Conservation (phyloP, 2,888 invertebrate genomes). For the Sphaerophoria rueppellii region DNA sequence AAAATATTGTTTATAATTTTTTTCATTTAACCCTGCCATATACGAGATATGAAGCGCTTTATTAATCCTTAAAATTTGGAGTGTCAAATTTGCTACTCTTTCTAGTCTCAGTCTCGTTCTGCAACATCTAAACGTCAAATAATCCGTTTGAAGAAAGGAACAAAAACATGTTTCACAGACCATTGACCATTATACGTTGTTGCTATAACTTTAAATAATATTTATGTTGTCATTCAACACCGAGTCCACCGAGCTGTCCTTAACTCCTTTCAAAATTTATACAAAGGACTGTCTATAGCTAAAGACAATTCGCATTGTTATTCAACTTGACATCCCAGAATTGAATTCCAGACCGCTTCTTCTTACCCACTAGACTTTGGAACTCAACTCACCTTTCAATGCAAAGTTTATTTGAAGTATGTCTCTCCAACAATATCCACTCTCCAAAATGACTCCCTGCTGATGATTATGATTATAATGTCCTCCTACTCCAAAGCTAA, state of each 20-base stretch:
- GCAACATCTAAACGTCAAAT: slow-evolving; percentile 1
- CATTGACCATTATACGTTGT: slow-evolving; percentile 34
- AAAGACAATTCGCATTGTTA: slow-evolving; percentile 43
- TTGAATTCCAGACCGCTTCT: slow-evolving; percentile 38
- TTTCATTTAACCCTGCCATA: no score
- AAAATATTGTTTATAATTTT: no score
- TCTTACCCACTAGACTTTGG: not conserved
- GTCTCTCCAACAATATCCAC: slow-evolving; percentile 45
- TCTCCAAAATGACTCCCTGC: slow-evolving; percentile 58
- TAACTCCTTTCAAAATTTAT: not conserved
- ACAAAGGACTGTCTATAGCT: not conserved
- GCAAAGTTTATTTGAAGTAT: slow-evolving; percentile 57
- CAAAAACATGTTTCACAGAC: slow-evolving; percentile 23
- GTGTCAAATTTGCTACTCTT: no score
- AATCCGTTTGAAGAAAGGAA: not conserved
- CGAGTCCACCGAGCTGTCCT: not conserved
- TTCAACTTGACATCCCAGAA: slow-evolving; percentile 61
- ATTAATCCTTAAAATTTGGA: no score
- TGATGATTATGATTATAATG: slow-evolving; percentile 66
- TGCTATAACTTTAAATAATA: slow-evolving; percentile 18
- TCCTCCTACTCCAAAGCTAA: slow-evolving; percentile 39
- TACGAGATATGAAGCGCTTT: no score
- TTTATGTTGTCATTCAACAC: not conserved
- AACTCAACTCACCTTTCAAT: slow-evolving; percentile 52
- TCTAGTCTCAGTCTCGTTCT: not conserved